Evolutionary conservation across 2,797 vertebrate genomes (phyloP).

Genomic region (Darevskia mixta): DNA sequence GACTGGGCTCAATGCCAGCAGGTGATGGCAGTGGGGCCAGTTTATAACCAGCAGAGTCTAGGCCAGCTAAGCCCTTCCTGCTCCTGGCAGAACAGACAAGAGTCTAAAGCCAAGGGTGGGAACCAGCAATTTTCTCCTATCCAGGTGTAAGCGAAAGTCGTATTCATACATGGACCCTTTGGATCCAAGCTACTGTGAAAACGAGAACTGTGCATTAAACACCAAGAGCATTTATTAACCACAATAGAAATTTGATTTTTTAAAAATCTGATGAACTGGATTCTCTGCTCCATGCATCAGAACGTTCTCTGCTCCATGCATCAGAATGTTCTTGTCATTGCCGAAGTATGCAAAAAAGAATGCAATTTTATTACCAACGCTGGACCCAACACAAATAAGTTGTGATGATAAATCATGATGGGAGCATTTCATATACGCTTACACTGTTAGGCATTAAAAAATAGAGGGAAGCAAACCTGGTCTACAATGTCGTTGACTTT

Average conservation of each 20-base stretch:
- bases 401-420: slow-evolving; percentile 42
- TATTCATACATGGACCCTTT: neutral
- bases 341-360: slow-evolving; percentile 34
- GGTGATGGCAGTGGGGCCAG: too few relatives aligned
- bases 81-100: too few relatives aligned
- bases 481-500: slow-evolving; percentile 99
- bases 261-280: slow-evolving; percentile 1
- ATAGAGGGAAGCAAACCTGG: slow-evolving; percentile 84
- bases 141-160: neutral
- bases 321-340: slow-evolving; percentile 23
- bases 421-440: slow-evolving; percentile 30
- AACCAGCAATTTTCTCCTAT: neutral
- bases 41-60: too few relatives aligned
- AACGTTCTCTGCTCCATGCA: slow-evolving; percentile 4
- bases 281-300: neutral
- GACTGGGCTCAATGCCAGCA: too few relatives aligned
- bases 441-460: slow-evolving; percentile 35
- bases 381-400: slow-evolving; percentile 34
- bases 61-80: too few relatives aligned
- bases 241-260: neutral
- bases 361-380: slow-evolving; percentile 46
- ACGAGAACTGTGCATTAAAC: neutral
- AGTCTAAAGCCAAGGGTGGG: neutral
- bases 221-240: neutral
- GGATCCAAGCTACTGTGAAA: neutral